Base-by-base conservation (phyloP, 2,888 invertebrate genomes). In the Empis stercorea region DNA sequence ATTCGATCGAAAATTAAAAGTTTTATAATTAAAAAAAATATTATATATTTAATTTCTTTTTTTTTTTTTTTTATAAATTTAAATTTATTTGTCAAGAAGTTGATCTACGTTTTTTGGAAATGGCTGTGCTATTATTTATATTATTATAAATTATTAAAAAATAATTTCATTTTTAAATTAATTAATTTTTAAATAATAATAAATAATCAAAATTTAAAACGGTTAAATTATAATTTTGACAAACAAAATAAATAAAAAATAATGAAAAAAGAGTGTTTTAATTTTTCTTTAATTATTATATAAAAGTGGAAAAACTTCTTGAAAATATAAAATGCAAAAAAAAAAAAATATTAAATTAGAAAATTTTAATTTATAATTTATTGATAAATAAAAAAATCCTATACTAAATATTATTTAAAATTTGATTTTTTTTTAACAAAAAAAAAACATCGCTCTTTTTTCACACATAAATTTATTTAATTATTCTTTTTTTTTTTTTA, bases 31-130 rank as follows among this genome's bases (percentile, higher is more conserved):
- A n/a, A n/a, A n/a, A n/a, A n/a, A n/a, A n/a, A n/a, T n/a, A n/a
- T n/a, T n/a, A n/a, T n/a, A n/a, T n/a, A 20, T 20, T 20, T 20
- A 20, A 20, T 20, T 20, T 20, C 20, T 20, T 20, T 20, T 20
- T 20, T 20, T 20, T 20, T 20, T 20, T 20, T 20, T 20, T 20
- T n/a, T n/a, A n/a, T n/a, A 40, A 30, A 37, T 32, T 44, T 30
- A 42, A 30, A 53, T 50, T 27, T 49, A 47, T 49, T 52, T 65
- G 61, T 85, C 84, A 85, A 87, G 87, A 87, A 88, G 87, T 87
- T 87, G 87, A 87, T 87, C 85, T 84, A 86, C 86, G 85, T 87
- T 87, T 84, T 82, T 83, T 81, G 81, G 83, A 84, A 81, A 82
- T 82, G 81, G 80, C 81, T 81, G 79, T 75, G 76, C 79, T 78